Evolutionary conservation across 2,888 invertebrate genomes (phyloP), one percentile per base, ranked within the genome.

Genomic region (Gnatocerus cornutus): DNA sequence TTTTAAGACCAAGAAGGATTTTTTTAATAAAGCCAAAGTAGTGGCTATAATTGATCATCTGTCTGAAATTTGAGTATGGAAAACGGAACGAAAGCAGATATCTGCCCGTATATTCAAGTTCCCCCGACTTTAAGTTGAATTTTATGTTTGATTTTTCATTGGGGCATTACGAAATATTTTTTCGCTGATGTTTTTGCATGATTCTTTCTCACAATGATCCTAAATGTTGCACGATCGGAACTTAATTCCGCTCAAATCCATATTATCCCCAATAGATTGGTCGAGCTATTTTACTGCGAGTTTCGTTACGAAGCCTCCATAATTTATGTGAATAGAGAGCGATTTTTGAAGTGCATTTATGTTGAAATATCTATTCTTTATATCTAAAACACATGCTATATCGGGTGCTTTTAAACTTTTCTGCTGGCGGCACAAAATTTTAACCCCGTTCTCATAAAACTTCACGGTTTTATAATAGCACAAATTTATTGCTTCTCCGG

Each of bases 361-460:
- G 69, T 68, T 68, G 66, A 71, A 71, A 71, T 66, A 71, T 70
- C 68, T 68, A 71, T 73, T 73, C 66, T 65, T 66, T 65, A 73
- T 71, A 71, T 71, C 71, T 68, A 59, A 64, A 71, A 73, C 73
- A 73, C 68, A 68, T 71, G 71, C 68, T 71, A 67, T 73, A 69
- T 61, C 67, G 71, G 61, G 59, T 65, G 70, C 66, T 69, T 69
- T 69, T 70, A 70, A 78, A 78, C 73, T 76, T 80, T 78, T 78
- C 75, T 77, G 80, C 76, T 74, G 76, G 75, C 73, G 75, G 76
- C 77, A 77, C 77, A 73, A 77, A 80, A 77, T 78, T 77, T 77
- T 73, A 77, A 75, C 75, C 78, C 76, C 71, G 74, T 74, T 74
- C 78, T 71, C 78, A 79, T 78, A 78, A 80, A 79, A 79, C 77